Base-by-base conservation (phyloP, 2,113 vertebrate species). In the Corythornis cristatus region DNA sequence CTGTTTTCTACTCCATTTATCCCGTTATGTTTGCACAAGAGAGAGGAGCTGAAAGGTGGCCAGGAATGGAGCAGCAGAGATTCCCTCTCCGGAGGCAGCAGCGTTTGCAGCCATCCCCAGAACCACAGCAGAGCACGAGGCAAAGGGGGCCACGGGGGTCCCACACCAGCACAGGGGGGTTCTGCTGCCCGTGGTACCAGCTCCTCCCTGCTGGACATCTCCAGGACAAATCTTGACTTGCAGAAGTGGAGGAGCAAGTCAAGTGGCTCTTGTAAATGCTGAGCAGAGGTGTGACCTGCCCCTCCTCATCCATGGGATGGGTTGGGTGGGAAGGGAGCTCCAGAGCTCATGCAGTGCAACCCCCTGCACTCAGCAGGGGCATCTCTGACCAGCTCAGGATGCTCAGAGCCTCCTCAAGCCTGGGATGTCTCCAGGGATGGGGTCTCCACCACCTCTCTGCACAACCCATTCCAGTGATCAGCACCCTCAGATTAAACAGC, bases 241-340 rank as follows among this genome's bases (percentile, higher is more conserved):
- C 23, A 14, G 23, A 12, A 2, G 8, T 1, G 13, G 6, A n/a
- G 48, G 14, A 74, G 79, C 75, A 29, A 1, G 22, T 46, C 26
- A 5, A 15, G 76, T 51, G 60, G 72, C 65, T 25, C 31, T 10
- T 28, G 31, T 8, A 1, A 3, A 56, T 5, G 12, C 21, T 0
- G 2, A 7, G n/a, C 1, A 3, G 9, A 3, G 5, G 33, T 0
- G 0, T 5, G 48, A 40, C 1, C 26, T 29, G 5, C 43, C 25
- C 3, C 37, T 37, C 37, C 37, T 37, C 37, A 37, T 37, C 37
- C 37, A 37, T 9, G 37, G 37, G 9, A 37, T 37, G 37, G 37
- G 37, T 37, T 37, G 37, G 37, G 37, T 37, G 37, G 37, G 37
- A 37, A 37, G 37, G 37, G 37, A 37, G 37, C 37, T 37, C 37